These are phyloP conservation scores for Dioctria rufipes DNA, from an alignment of 2,888 invertebrate genomes.

Conservation along the genomic window DNA sequence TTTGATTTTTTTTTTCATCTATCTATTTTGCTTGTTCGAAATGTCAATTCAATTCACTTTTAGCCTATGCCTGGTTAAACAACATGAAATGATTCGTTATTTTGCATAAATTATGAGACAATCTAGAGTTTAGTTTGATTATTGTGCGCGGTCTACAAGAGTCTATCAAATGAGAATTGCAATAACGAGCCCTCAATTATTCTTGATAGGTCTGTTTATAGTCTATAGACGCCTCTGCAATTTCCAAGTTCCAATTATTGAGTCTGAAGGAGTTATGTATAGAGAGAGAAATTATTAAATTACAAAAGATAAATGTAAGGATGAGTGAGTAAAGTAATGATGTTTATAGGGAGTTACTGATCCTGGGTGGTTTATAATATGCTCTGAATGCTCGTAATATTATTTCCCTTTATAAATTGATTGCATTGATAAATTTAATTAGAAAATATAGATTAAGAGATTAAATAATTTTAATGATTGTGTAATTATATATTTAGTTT, in stretches of 20 bases:
- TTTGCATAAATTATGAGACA: slow-evolving; percentile 48
- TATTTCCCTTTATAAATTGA: too few species aligned
- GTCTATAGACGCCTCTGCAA: slow-evolving; percentile 32
- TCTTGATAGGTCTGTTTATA: slow-evolving; percentile 28
- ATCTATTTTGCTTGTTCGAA: slow-evolving; percentile 11
- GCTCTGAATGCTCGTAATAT: too few species aligned
- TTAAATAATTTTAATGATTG: too few species aligned
- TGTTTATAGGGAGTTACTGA: too few species aligned
- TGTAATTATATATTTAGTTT: too few species aligned
- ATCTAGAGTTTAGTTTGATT: slow-evolving; percentile 24
- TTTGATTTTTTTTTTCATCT: slow-evolving; percentile 6
- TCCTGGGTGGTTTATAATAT: too few species aligned
- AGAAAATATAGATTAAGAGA: too few species aligned
- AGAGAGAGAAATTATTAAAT: slow-evolving; percentile 6
- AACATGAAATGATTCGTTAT: slow-evolving; percentile 38
- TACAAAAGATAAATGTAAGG: slow-evolving; percentile 1
- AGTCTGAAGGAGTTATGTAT: background rate
- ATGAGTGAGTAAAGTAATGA: too few species aligned
- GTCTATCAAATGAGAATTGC: background rate
- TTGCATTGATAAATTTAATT: too few species aligned
- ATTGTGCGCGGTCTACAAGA: slow-evolving; percentile 16
- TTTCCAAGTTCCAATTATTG: slow-evolving; percentile 35
- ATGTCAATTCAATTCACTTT: slow-evolving; percentile 41
- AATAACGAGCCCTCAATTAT: slow-evolving; percentile 43
- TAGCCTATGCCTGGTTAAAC: slow-evolving; percentile 36